Base-by-base conservation (phyloP, 2,113 vertebrate species). In the Bombycilla garrulus region DNA sequence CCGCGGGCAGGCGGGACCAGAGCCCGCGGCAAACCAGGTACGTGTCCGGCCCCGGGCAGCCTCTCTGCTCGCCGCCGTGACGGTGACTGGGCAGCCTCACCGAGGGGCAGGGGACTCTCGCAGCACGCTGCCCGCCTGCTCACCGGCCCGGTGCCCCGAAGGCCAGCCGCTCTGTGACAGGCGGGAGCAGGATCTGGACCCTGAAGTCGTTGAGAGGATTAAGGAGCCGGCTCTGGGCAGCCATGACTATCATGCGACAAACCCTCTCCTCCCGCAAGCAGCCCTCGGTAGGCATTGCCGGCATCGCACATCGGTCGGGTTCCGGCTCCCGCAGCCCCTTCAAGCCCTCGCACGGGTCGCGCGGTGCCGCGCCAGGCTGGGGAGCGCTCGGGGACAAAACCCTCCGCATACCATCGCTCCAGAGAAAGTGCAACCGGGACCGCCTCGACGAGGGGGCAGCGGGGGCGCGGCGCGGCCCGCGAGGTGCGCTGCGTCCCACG, bases 181-280 rank as follows among this genome's bases (percentile, higher is more conserved):
- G 82, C 82, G 92, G 70, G 4, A 88, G 71, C 88, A 45, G 88
- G 72, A 82, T 86, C 76, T 24, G 72, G 92, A 93, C 76, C 76
- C 67, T 76, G 25, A 31, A 72, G 54, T 69, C 45, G 36, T 70
- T 85, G 57, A 5, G 82, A 71, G 74, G 88, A 88, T 90, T 80
- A 76, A 76, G 79, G 31, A 92, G 90, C 79, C 44, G 71, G 73
- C 45, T 57, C 74, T 51, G 93, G 85, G 96, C 82, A 95, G 93
- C 96, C 96, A 93, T 95, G 82, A 94, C 92, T 70, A 76, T 47
- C 79, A 66, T 80, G 91, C 95, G 71, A 51, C 88, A 94, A 92
- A 82, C 19, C 50, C 81, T 48, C 82, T 56, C 38, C 72, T 73
- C 61, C 71, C 18, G 85, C 66, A 26, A 60, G 79, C 62, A 76